These are phyloP conservation scores for Hirudo medicinalis DNA, from an alignment of 1,140 invertebrate genomes.

Conservation along the genomic window DNA sequence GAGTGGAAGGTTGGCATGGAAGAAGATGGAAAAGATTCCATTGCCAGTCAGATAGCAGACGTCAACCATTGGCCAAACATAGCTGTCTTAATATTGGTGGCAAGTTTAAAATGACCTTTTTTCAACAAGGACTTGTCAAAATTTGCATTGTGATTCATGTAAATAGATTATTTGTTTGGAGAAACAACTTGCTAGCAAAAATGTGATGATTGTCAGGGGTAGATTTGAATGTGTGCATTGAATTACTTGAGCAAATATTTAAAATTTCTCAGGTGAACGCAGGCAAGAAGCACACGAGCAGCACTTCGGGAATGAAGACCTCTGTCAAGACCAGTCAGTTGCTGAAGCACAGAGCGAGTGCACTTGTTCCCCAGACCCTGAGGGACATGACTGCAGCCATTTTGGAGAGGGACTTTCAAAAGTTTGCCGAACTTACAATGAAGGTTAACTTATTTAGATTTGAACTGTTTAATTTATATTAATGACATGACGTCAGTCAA, in stretches of 20 bases:
- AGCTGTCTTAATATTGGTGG: conserved; percentile 74
- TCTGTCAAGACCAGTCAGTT: conserved; percentile 69
- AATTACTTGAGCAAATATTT: not conserved
- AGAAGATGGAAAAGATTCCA: conserved; percentile 62
- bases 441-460: conserved; percentile 37
- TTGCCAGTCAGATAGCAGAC: conserved; percentile 56
- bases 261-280: conserved; percentile 55
- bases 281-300: conserved; percentile 67
- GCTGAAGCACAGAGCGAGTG: conserved; percentile 56
- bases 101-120: conserved; percentile 34
- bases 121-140: too few relatives aligned
- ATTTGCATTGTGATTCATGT: too few relatives aligned
- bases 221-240: too few relatives aligned
- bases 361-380: conserved; percentile 58
- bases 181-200: too few relatives aligned
- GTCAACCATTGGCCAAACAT: conserved; percentile 77
- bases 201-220: too few relatives aligned
- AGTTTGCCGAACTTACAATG: conserved; percentile 87
- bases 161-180: too few relatives aligned
- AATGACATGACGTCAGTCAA: too few relatives aligned
- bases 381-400: conserved; percentile 64
- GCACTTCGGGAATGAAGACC: conserved; percentile 78
- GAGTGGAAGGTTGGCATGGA: conserved; percentile 65
- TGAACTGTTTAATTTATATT: too few relatives aligned
- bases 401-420: conserved; percentile 60